Conservation (phyloP, 2,113 vertebrate genomes). For the Sclerurus mexicanus region DNA sequence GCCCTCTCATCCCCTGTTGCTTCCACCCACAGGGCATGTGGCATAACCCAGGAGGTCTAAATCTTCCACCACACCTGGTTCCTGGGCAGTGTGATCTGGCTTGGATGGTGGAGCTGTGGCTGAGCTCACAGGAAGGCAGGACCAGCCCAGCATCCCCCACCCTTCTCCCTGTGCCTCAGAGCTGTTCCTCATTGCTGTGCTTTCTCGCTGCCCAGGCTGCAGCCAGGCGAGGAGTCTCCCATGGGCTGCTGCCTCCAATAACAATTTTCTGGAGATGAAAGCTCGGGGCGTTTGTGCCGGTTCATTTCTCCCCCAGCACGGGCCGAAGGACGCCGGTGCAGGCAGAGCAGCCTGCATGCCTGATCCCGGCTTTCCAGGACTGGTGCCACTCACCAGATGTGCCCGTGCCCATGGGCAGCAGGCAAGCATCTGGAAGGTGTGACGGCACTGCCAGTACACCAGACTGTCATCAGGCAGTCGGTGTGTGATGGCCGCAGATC, state of each 20-base stretch:
- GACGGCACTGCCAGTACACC: neutral
- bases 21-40: rapidly evolving
- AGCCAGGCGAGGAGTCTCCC: rapidly evolving
- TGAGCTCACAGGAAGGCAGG: neutral
- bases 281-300: rapidly evolving
- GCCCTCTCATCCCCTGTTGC: neutral
- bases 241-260: neutral
- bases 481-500: rapidly evolving
- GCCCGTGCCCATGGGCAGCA: neutral
- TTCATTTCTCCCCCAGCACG: neutral
- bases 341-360: neutral
- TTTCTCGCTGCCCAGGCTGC: neutral
- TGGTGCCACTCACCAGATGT: neutral
- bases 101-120: neutral
- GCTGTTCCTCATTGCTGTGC: rapidly evolving
- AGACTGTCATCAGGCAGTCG: neutral
- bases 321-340: neutral
- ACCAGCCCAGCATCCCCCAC: rapidly evolving
- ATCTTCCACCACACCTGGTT: neutral
- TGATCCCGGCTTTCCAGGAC: rapidly evolving
- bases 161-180: rapidly evolving
- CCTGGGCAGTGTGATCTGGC: neutral
- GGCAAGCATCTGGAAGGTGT: neutral
- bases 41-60: neutral
- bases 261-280: neutral